These are phyloP conservation scores for Capra hircus DNA, from an alignment of 2,113 vertebrate genomes.

Conservation along the genomic window DNA sequence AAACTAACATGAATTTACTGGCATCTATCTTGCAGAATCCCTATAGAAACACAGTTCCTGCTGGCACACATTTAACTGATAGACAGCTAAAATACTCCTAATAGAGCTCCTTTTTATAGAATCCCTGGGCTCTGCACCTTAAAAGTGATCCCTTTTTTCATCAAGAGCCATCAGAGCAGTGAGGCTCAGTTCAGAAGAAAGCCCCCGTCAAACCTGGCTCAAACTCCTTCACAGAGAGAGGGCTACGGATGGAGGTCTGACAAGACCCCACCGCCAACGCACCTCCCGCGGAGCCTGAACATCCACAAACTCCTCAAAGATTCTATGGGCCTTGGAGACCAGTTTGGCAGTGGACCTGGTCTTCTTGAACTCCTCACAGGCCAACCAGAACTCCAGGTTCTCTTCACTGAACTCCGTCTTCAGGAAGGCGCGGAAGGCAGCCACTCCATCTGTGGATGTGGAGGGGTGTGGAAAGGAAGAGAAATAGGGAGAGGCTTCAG, in stretches of 20 bases:
- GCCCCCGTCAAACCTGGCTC: neutral
- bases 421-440: constrained; percentile 93
- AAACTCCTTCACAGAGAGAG: neutral
- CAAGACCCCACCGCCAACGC: constrained; percentile 3
- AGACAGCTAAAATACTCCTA: neutral
- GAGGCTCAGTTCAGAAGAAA: neutral
- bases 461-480: neutral
- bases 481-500: neutral
- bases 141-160: neutral
- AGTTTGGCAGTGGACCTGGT: constrained; percentile 87
- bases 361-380: constrained; percentile 94
- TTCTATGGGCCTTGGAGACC: constrained; percentile 89
- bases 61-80: neutral
- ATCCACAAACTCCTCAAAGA: constrained; percentile 95
- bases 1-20: neutral
- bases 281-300: constrained; percentile 95
- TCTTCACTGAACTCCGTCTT: constrained; percentile 97
- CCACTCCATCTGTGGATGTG: constrained; percentile 89
- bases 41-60: neutral
- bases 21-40: neutral
- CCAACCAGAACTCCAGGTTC: constrained; percentile 97
- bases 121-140: neutral
- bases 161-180: neutral
- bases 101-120: neutral
- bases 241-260: neutral